Evolutionary conservation across 2,113 vertebrate species (phyloP).

Genomic region (Geococcyx californianus): DNA sequence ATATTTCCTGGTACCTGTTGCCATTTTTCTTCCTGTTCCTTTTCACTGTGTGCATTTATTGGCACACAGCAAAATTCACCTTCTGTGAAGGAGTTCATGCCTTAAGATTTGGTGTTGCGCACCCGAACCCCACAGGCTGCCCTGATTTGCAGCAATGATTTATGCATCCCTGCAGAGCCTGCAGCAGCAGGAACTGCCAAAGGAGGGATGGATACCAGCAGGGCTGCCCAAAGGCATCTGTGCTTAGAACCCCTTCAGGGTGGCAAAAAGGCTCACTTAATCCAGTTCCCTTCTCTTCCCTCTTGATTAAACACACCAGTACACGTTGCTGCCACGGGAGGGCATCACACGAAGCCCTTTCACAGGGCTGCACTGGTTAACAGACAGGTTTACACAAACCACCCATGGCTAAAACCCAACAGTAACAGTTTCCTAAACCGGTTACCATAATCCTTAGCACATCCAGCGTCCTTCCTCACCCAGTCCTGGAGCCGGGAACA

Average conservation of each 20-base stretch:
- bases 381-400: neutral
- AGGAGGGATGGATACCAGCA: neutral
- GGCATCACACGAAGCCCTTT: neutral
- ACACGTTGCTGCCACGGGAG: neutral
- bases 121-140: neutral
- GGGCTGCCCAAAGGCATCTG: neutral
- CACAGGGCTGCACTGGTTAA: neutral
- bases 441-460: neutral
- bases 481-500: neutral
- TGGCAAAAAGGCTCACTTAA: neutral
- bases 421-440: neutral
- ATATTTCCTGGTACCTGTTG: neutral
- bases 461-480: neutral
- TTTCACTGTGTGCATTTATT: neutral
- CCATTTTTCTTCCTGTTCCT: neutral
- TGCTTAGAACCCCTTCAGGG: neutral
- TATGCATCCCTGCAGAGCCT: neutral
- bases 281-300: neutral
- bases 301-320: neutral
- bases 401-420: accelerated
- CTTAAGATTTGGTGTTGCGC: neutral
- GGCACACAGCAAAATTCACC: neutral
- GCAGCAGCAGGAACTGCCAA: neutral
- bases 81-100: neutral
- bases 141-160: neutral